Percentiles rank a stretch among this genome's conserved stretches.
Conservation (phyloP, 1,140 invertebrate species). For the Cepaea nemoralis region DNA sequence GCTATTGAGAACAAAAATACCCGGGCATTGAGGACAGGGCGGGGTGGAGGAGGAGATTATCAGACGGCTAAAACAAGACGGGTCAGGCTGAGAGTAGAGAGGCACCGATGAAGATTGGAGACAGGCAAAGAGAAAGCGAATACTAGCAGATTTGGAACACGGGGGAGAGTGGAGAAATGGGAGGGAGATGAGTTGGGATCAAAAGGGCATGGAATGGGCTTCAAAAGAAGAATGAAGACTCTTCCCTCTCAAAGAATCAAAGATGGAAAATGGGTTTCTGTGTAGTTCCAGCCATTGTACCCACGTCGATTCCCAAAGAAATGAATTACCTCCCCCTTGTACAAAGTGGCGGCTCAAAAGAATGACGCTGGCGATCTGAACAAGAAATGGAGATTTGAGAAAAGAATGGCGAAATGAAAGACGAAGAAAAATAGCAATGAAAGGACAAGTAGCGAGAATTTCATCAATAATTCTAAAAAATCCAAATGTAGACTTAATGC, state of each 20-base stretch:
- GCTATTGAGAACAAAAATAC: background rate
- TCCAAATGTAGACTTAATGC: constrained; percentile 24
- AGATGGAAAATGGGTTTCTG: constrained; percentile 29
- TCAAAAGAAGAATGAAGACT: constrained; percentile 3
- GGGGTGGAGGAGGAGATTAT: background rate
- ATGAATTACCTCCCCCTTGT: constrained; percentile 14
- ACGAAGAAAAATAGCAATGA: constrained; percentile 17
- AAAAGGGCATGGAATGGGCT: background rate
- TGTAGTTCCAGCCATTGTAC: constrained; percentile 19
- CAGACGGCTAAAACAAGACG: no score
- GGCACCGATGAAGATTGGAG: background rate
- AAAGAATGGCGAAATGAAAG: constrained; percentile 35
- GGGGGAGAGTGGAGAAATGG: background rate
- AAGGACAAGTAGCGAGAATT: constrained; percentile 22
- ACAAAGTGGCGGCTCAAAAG: background rate
- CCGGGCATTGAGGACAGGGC: background rate
- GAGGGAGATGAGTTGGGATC: background rate
- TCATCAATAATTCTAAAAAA: constrained; percentile 23
- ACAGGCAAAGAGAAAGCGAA: constrained; percentile 15
- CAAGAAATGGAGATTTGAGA: constrained; percentile 15
- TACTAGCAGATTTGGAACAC: background rate
- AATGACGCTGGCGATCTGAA: constrained; percentile 3
- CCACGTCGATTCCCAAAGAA: constrained; percentile 13
- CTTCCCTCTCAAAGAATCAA: constrained; percentile 17
- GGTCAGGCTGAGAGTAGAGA: background rate